Evolutionary conservation across 2,888 invertebrate species (phyloP).

Genomic region (Labia minor): DNA sequence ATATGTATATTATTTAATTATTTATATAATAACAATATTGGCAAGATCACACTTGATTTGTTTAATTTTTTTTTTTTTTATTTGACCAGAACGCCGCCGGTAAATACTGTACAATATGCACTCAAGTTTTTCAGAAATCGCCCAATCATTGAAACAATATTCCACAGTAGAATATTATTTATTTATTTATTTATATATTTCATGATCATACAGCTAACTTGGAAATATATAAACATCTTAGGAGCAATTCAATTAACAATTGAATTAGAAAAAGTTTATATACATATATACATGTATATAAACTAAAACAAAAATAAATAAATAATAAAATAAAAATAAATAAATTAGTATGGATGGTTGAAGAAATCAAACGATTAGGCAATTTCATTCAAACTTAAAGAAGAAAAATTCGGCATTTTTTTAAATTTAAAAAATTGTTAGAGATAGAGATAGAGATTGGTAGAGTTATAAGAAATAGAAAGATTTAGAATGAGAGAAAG

Average conservation of each 20-base stretch:
- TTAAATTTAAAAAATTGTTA: not conserved
- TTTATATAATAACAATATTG: conserved; percentile 24
- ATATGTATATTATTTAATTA: conserved; percentile 21
- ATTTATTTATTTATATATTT: too few species aligned
- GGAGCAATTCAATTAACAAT: not conserved
- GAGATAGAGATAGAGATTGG: too few species aligned
- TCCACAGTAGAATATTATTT: conserved; percentile 20
- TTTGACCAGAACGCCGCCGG: conserved; percentile 23
- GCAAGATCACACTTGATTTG: conserved; percentile 21
- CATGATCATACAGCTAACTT: too few species aligned
- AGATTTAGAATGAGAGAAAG: not conserved
- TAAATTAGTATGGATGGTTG: too few species aligned
- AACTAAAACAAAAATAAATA: too few species aligned
- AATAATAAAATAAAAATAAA: too few species aligned
- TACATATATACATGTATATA: too few species aligned
- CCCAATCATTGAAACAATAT: conserved; percentile 16
- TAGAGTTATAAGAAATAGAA: not conserved
- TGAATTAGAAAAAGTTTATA: too few species aligned
- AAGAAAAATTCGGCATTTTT: not conserved
- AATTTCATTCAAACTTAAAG: not conserved
- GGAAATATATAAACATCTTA: conserved; percentile 14
- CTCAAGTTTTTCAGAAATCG: not conserved
- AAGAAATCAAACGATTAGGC: too few species aligned
- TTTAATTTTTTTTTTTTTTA: conserved; percentile 24
- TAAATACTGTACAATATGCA: conserved; percentile 23